phyloP scores from a whole-genome alignment of 2,797 vertebrate species.

The Ctenopoma kingsleyae region DNA sequence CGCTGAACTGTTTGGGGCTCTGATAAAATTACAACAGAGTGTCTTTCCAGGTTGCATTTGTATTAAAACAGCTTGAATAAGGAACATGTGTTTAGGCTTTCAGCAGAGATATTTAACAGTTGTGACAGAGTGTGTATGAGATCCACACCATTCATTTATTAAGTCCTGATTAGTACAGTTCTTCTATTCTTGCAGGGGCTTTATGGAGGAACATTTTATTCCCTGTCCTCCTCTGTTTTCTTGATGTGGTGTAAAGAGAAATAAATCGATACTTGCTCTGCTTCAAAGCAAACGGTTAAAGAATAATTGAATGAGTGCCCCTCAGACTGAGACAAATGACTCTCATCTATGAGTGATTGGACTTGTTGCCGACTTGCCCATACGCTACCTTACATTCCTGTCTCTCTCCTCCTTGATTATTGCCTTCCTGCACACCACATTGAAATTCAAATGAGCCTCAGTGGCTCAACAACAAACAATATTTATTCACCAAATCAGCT shows the following conservation, averaged over 20 bases:
- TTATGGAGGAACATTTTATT: constrained; percentile 57
- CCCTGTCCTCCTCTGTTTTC: constrained; percentile 50
- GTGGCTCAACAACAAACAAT: constrained; percentile 55
- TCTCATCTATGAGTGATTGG: constrained; percentile 83
- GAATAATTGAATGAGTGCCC: constrained; percentile 82
- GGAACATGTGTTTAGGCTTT: neutral
- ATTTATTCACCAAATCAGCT: constrained; percentile 57
- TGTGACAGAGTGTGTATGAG: constrained; percentile 11
- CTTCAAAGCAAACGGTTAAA: constrained; percentile 79
- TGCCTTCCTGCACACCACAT: constrained; percentile 60
- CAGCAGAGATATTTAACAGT: neutral
- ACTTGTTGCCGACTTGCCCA: constrained; percentile 64
- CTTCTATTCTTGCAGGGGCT: neutral
- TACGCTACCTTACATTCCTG: constrained; percentile 46
- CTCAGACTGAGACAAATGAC: constrained; percentile 85
- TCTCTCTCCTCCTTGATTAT: constrained; percentile 34
- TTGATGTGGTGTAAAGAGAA: constrained; percentile 73
- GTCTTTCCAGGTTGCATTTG: constrained; percentile 2
- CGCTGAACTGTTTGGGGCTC: constrained; percentile 3
- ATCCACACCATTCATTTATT: constrained; percentile 19
- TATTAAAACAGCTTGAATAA: neutral
- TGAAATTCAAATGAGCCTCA: constrained; percentile 77
- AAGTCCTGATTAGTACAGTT: constrained; percentile 11
- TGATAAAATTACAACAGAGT: constrained; percentile 9
- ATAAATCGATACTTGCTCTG: constrained; percentile 74